Percentiles rank a stretch among this genome's conserved stretches.
Evolutionary conservation across 2,113 vertebrate species (phyloP).

Genomic region (Heptranchias perlo): DNA sequence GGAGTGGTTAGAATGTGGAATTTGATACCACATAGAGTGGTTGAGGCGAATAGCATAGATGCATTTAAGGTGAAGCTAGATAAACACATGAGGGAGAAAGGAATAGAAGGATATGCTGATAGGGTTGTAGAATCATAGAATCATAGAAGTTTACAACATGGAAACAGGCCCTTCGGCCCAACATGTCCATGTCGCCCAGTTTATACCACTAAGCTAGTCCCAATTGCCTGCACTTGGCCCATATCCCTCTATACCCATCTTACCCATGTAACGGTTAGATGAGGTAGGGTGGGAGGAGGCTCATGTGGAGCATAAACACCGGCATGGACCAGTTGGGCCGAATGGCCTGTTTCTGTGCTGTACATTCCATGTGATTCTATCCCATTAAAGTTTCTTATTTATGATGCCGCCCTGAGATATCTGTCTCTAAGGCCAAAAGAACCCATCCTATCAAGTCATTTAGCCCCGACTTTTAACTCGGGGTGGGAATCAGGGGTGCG

Average conservation of each 20-base stretch:
- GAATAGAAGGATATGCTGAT: not conserved
- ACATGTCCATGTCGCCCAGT: too few species aligned
- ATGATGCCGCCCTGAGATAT: not conserved
- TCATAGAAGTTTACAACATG: too few species aligned
- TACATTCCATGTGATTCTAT: not conserved
- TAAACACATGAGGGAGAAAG: not conserved
- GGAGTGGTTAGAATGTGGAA: not conserved
- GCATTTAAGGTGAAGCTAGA: not conserved
- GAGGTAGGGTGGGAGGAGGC: not conserved
- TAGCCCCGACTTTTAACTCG: not conserved
- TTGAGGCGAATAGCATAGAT: not conserved
- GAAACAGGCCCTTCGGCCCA: too few species aligned
- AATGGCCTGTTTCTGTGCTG: too few species aligned
- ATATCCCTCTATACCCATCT: too few species aligned
- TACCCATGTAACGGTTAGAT: too few species aligned
- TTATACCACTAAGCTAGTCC: too few species aligned
- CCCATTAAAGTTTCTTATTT: not conserved
- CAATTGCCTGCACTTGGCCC: too few species aligned
- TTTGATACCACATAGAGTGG: not conserved
- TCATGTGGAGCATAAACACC: not conserved
- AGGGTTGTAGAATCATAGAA: too few species aligned
- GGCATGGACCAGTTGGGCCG: too few species aligned
- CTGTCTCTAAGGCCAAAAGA: not conserved
- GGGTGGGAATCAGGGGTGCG: not conserved
- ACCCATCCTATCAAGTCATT: not conserved